Evolutionary conservation across 2,797 vertebrate species (phyloP).

Genomic region (Hoplostethus atlanticus): DNA sequence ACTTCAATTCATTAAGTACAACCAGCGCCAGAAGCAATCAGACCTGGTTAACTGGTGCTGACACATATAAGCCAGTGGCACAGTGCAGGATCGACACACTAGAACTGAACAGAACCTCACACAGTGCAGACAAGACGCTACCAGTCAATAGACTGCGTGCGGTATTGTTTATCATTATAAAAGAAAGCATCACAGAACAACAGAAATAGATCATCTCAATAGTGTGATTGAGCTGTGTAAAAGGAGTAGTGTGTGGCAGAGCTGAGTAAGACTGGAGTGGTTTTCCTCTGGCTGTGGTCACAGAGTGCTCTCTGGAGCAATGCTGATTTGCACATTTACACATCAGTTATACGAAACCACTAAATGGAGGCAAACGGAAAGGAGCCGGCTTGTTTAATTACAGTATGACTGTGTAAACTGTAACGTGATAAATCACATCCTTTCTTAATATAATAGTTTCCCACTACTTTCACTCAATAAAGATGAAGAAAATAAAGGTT

Average conservation of each 20-base stretch:
- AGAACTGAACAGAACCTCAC: no score
- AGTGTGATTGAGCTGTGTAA: background rate
- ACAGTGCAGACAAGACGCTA: no score
- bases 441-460: background rate
- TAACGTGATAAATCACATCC: constrained; percentile 7
- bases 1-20: no score
- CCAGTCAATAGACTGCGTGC: no score
- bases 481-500: background rate
- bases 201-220: background rate
- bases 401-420: constrained; percentile 21
- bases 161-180: background rate
- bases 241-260: background rate
- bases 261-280: constrained; percentile 1
- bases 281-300: constrained; percentile 33
- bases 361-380: constrained; percentile 28
- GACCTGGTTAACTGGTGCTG: no score
- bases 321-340: constrained; percentile 62
- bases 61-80: no score
- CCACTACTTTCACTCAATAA: background rate
- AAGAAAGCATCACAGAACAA: background rate
- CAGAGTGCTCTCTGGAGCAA: constrained; percentile 33
- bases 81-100: no score
- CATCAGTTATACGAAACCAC: constrained; percentile 44
- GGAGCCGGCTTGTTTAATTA: constrained; percentile 38
- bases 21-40: no score